Conservation (phyloP, 2,113 vertebrate species). For the Siniperca knerii region DNA sequence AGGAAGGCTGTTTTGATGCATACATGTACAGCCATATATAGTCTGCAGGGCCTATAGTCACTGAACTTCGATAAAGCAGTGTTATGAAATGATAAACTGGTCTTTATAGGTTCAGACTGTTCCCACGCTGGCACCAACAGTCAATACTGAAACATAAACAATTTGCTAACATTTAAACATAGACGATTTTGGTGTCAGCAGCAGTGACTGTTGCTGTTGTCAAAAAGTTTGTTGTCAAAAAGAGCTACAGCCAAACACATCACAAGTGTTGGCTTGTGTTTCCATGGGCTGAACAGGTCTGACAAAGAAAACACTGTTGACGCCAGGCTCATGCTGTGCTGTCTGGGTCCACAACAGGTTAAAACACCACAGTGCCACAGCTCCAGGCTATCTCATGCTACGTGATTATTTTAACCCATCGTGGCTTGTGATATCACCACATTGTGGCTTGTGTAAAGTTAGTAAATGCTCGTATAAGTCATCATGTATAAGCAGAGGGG, state of each 20-base stretch:
- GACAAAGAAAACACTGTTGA: slow-evolving; percentile 69
- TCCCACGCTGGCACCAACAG: slow-evolving; percentile 3
- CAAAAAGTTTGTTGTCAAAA: slow-evolving; percentile 48
- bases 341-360: slow-evolving; percentile 76
- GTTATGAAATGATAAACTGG: background rate
- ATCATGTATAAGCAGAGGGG: background rate
- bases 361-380: slow-evolving; percentile 61
- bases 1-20: slow-evolving; percentile 22
- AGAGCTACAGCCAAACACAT: slow-evolving; percentile 39
- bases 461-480: background rate
- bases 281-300: slow-evolving; percentile 62
- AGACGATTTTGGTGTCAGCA: background rate
- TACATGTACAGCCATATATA: background rate
- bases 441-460: slow-evolving; percentile 6
- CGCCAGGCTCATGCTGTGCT: slow-evolving; percentile 59
- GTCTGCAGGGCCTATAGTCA: background rate
- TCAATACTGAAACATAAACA: slow-evolving; percentile 16
- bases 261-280: slow-evolving; percentile 70
- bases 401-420: slow-evolving; percentile 30
- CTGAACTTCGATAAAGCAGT: background rate
- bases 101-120: background rate
- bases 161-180: slow-evolving; percentile 3
- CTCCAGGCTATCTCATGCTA: slow-evolving; percentile 68
- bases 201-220: slow-evolving; percentile 40
- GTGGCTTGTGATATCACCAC: slow-evolving; percentile 24